Percentiles rank a stretch among this genome's conserved stretches.
Conservation (phyloP, 2,113 vertebrate species). For the Monopterus albus region DNA sequence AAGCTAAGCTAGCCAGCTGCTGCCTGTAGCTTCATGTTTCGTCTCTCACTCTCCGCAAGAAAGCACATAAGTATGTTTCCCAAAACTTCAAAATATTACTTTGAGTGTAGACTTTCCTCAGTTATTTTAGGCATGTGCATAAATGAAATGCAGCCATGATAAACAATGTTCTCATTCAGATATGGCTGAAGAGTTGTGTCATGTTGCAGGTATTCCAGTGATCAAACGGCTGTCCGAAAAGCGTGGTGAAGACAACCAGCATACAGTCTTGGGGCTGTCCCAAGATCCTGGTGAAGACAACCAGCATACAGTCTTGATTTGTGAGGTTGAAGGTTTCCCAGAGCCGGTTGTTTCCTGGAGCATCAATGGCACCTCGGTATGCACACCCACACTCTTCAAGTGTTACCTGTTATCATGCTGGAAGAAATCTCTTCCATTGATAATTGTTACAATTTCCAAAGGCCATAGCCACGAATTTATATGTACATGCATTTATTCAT, state of each 20-base stretch:
- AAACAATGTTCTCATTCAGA: conserved; percentile 9
- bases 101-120: background rate
- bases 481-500: conserved; percentile 28
- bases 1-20: too few relatives aligned
- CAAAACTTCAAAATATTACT: background rate
- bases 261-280: conserved; percentile 87
- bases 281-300: conserved; percentile 84
- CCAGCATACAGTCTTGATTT: conserved; percentile 87
- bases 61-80: background rate
- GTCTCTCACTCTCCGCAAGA: background rate
- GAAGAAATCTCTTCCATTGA: background rate
- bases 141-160: conserved; percentile 5
- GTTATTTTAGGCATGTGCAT: background rate
- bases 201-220: conserved; percentile 87
- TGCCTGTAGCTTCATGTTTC: too few relatives aligned
- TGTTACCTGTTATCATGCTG: background rate
- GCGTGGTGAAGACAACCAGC: conserved; percentile 81
- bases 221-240: conserved; percentile 87
- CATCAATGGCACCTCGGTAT: conserved; percentile 88
- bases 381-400: conserved; percentile 28
- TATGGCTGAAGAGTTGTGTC: conserved; percentile 38
- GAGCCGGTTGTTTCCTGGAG: conserved; percentile 93
- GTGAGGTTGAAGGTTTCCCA: conserved; percentile 92
- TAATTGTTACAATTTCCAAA: conserved; percentile 19
- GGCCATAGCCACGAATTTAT: conserved; percentile 16